Conservation (phyloP, 2,797 vertebrate species). For the Poliocrania exsul region DNA sequence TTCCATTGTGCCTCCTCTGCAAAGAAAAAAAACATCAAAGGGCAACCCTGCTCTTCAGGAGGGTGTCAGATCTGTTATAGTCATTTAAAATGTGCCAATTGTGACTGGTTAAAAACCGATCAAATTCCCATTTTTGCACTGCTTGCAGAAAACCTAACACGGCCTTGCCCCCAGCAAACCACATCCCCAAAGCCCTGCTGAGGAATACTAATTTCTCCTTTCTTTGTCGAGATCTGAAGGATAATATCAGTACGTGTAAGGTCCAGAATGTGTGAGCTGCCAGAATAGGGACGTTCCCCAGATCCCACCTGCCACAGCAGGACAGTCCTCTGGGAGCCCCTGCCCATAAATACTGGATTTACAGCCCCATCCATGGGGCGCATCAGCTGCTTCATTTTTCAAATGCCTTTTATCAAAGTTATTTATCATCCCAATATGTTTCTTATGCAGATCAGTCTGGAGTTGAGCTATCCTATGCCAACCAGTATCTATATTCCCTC, state of each 20-base stretch:
- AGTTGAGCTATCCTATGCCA: slow-evolving; percentile 9
- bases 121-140: slow-evolving; percentile 1
- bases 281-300: background rate
- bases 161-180: slow-evolving; percentile 23
- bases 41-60: background rate
- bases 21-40: slow-evolving; percentile 22
- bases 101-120: background rate
- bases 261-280: background rate
- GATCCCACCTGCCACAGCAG: background rate
- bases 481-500: background rate
- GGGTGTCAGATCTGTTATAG: background rate
- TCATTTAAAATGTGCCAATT: background rate
- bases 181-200: background rate
- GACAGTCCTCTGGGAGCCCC: background rate
- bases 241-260: background rate
- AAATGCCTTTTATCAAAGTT: slow-evolving; percentile 25
- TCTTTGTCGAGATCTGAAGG: background rate
- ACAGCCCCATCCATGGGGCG: background rate
- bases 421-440: background rate
- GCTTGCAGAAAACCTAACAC: background rate
- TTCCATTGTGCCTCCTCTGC: background rate
- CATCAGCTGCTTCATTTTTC: background rate
- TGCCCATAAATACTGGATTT: background rate
- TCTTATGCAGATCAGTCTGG: background rate
- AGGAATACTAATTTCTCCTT: slow-evolving; percentile 20